Conservation (phyloP, 1,140 invertebrate genomes). For the Heliconius congener region DNA sequence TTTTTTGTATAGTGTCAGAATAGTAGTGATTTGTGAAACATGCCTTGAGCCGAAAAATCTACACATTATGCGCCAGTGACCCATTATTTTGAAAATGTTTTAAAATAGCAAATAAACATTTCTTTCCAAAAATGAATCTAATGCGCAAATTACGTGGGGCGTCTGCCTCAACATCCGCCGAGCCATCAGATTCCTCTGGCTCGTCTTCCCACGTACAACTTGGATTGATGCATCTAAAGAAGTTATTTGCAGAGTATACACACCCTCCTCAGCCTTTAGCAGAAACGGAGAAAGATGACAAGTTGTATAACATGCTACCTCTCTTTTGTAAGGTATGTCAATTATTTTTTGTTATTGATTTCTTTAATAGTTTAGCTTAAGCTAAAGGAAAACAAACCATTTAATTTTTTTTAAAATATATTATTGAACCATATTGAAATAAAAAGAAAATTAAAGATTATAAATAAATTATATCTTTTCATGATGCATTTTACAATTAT, state of each 20-base stretch:
- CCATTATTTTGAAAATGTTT: conserved; percentile 32
- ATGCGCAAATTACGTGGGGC: conserved; percentile 91
- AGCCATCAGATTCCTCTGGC: conserved; percentile 74
- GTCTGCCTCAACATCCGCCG: conserved; percentile 68
- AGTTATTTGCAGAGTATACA: conserved; percentile 96
- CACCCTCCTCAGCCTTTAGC: conserved; percentile 91
- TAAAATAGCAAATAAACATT: conserved; percentile 16
- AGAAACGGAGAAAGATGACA: conserved; percentile 94
- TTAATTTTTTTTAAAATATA: background rate
- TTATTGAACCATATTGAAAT: background rate
- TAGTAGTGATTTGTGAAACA: conserved; percentile 25
- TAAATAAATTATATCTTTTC: background rate
- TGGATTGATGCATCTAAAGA: conserved; percentile 97
- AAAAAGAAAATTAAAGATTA: background rate
- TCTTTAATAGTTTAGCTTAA: too few species aligned
- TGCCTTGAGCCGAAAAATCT: conserved; percentile 28
- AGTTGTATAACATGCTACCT: conserved; percentile 98
- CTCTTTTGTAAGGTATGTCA: conserved; percentile 96
- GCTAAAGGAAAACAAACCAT: too few species aligned
- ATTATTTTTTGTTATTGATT: background rate
- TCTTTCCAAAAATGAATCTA: conserved; percentile 86
- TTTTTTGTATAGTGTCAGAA: conserved; percentile 30
- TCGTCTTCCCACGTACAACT: conserved; percentile 91
- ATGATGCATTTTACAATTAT: background rate
- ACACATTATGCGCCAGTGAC: conserved; percentile 14